Conservation (phyloP, 2,888 invertebrate genomes). For the Lepidochitona cinerea region DNA sequence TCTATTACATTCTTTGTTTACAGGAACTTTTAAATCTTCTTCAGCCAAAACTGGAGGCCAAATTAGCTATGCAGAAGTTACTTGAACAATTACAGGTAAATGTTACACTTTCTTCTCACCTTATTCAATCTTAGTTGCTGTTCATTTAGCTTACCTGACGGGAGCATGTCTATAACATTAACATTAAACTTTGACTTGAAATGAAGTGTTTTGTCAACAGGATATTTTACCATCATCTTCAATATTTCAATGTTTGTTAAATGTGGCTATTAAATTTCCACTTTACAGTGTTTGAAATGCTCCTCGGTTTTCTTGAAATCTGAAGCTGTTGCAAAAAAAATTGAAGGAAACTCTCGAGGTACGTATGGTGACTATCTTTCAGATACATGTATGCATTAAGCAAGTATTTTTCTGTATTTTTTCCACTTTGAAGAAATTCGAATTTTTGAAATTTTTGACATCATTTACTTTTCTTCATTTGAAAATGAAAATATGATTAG, state of each 20-base stretch:
- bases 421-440: neutral
- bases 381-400: too few relatives aligned
- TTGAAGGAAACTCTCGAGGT: too few relatives aligned
- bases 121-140: too few relatives aligned
- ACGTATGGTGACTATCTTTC: too few relatives aligned
- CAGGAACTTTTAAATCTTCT: conserved; percentile 38
- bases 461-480: too few relatives aligned
- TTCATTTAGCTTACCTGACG: too few relatives aligned
- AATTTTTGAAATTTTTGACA: neutral
- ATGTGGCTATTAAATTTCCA: neutral
- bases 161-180: too few relatives aligned
- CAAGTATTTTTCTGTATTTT: neutral
- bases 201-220: too few relatives aligned
- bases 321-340: too few relatives aligned
- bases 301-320: conserved; percentile 37
- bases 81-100: conserved; percentile 13
- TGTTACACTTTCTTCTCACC: neutral
- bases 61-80: conserved; percentile 23
- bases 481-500: too few relatives aligned
- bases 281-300: conserved; percentile 55
- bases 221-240: neutral
- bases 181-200: too few relatives aligned
- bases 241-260: neutral
- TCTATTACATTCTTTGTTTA: neutral
- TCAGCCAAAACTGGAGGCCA: conserved; percentile 32